Evolutionary conservation across 2,888 invertebrate species (phyloP).

Genomic region (Drosophila demipolita): DNA sequence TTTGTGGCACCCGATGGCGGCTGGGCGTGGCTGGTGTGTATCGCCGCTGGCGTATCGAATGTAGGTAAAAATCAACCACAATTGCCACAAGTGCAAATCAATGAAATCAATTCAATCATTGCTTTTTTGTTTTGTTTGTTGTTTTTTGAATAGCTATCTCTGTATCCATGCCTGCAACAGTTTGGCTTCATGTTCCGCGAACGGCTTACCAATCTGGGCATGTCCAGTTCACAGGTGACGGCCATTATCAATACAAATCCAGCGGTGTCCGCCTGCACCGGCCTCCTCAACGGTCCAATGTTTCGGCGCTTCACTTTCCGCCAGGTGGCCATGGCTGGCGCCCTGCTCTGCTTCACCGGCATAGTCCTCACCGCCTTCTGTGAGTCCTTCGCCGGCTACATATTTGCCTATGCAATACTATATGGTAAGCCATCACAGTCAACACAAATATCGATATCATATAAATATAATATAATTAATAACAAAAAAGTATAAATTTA

Average conservation of each 20-base stretch:
- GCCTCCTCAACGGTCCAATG: conserved; percentile 89
- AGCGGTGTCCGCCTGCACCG: conserved; percentile 89
- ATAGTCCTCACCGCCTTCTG: conserved; percentile 88
- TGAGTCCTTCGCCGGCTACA: conserved; percentile 88
- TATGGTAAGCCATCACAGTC: conserved; percentile 87
- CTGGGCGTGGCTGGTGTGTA: conserved; percentile 90
- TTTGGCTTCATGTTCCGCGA: conserved; percentile 90
- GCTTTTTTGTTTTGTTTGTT: no score
- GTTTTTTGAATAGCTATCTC: conserved; percentile 86
- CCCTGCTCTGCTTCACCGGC: conserved; percentile 87
- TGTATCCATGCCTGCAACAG: conserved; percentile 89
- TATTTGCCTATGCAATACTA: conserved; percentile 89
- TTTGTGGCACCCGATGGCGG: conserved; percentile 91
- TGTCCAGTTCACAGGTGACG: conserved; percentile 89
- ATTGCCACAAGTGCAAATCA: background rate
- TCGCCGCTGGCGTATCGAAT: conserved; percentile 90
- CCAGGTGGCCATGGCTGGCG: conserved; percentile 88
- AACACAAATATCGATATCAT: background rate
- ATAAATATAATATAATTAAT: background rate
- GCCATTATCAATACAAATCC: conserved; percentile 90
- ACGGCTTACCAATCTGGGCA: conserved; percentile 87
- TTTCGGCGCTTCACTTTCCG: conserved; percentile 89
- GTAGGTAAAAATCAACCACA: conserved; percentile 86
- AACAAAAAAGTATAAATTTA: no score
- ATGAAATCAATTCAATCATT: background rate